Base-by-base conservation (phyloP, 1,140 invertebrate species). In the Hycleus phaleratus region DNA sequence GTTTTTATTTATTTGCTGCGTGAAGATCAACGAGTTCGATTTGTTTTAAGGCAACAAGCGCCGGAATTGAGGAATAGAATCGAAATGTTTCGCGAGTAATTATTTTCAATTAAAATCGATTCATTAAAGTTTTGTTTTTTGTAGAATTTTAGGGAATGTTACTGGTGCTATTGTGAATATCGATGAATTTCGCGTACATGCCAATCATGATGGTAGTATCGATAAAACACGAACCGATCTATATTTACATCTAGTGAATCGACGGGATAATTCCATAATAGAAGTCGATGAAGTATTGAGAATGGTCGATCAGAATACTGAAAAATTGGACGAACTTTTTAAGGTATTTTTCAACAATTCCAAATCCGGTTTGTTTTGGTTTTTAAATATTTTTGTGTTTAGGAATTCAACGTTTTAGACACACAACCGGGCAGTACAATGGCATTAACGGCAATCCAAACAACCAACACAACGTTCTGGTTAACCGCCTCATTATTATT, bases 181-280 rank as follows among this genome's bases (percentile, higher is more conserved):
- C 2, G 94, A 97, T 70, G 90, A 93, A 66, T 91, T 93, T 62
- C 87, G 91, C 71, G 88, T 93, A 38, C 94, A 97, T 71, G 90
- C 93, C 69, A 94, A 95, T 70, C 83, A 87, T 63, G 89, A 93
- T 67, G 94, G 94, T 5, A 88, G 90, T 0, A 90, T 97, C 1
- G 94, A 98, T 74, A 87, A 92, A 66, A 96, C 93, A 2, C 89
- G 93, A 70, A 96, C 93, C 1, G 94, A 97, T 75, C 77, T 97
- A 52, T 96, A 95, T 70, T 77, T 97, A 62, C 95, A 97, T 75
- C 82, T 96, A 48, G 93, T 97, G 3, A 85, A 95, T 74, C 82
- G 85, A 40, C 80, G 84, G 25, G 91, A 97, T 68, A 91, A 97
- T 77, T 91, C 91, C 3, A 93, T 97, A 25, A 78, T 95, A 56